A percentile compares a stretch with the other conserved stretches of the same genome.
Evolutionary conservation across 1,140 invertebrate genomes (phyloP).

Genomic region (Drosophila ambigua): DNA sequence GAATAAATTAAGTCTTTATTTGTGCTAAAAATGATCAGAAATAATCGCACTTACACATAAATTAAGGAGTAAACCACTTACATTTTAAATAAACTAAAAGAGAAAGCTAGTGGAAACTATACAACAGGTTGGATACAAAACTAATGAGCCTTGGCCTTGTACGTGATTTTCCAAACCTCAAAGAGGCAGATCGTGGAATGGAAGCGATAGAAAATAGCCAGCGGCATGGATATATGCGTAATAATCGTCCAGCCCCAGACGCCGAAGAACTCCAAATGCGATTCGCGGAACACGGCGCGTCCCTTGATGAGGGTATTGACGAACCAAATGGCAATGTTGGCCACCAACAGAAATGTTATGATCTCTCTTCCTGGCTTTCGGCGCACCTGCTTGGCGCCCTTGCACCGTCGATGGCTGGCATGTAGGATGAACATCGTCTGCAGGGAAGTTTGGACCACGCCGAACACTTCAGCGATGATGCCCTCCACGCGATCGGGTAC

Average conservation of each 20-base stretch:
- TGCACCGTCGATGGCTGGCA: slow-evolving; percentile 89
- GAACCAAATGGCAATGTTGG: slow-evolving; percentile 94
- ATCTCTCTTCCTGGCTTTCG: slow-evolving; percentile 92
- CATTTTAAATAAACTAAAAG: slow-evolving; percentile 15
- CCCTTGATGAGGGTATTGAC: slow-evolving; percentile 93
- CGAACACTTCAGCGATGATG: slow-evolving; percentile 86
- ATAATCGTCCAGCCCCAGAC: slow-evolving; percentile 95
- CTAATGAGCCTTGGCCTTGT: slow-evolving; percentile 86
- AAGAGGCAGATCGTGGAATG: slow-evolving; percentile 98
- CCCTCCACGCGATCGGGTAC: slow-evolving; percentile 85
- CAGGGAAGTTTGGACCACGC: slow-evolving; percentile 88
- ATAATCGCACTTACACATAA: slow-evolving; percentile 27
- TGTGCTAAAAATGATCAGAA: background rate
- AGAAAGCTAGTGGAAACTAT: slow-evolving; percentile 6
- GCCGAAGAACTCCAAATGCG: slow-evolving; percentile 91
- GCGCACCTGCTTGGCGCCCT: slow-evolving; percentile 86
- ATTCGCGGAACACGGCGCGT: slow-evolving; percentile 90
- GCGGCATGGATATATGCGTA: slow-evolving; percentile 92
- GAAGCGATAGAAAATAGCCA: slow-evolving; percentile 94
- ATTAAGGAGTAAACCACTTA: slow-evolving; percentile 11
- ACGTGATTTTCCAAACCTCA: slow-evolving; percentile 98
- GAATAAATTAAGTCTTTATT: slow-evolving; percentile 47
- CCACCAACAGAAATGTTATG: slow-evolving; percentile 92
- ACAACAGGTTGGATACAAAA: background rate
- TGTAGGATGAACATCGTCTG: slow-evolving; percentile 94